Conservation (phyloP, 2,113 vertebrate genomes). For the Gallinago undulata region DNA sequence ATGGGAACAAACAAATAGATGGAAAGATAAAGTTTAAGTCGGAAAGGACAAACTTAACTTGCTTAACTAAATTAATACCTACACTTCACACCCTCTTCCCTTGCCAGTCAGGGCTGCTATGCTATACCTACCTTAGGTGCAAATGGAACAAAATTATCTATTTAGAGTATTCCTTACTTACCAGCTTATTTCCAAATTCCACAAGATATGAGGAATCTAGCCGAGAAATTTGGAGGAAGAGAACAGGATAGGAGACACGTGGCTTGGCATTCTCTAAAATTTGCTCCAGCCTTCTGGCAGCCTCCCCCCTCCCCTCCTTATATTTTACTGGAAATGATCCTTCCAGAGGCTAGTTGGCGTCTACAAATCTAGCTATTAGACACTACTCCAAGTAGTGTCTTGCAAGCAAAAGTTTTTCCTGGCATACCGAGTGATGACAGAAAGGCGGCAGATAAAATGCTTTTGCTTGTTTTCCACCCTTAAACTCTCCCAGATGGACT, state of each 20-base stretch:
- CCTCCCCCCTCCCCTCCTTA: fast-evolving
- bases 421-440: fast-evolving
- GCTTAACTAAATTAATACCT: background rate
- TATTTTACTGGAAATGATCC: conserved; percentile 1
- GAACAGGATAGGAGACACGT: background rate
- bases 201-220: background rate
- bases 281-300: background rate
- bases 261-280: background rate
- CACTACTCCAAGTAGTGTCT: background rate
- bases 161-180: background rate
- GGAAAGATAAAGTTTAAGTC: background rate
- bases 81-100: background rate
- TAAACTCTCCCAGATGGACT: background rate
- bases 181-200: background rate
- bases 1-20: background rate
- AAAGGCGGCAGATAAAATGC: background rate
- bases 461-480: background rate
- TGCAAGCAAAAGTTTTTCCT: background rate
- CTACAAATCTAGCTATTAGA: background rate
- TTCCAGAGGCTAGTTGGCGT: background rate
- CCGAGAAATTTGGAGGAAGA: background rate
- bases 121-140: background rate
- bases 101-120: background rate
- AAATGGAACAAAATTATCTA: background rate
- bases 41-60: background rate